Base-by-base conservation (phyloP, 2,888 invertebrate genomes). In the Brachyopa scutellaris region DNA sequence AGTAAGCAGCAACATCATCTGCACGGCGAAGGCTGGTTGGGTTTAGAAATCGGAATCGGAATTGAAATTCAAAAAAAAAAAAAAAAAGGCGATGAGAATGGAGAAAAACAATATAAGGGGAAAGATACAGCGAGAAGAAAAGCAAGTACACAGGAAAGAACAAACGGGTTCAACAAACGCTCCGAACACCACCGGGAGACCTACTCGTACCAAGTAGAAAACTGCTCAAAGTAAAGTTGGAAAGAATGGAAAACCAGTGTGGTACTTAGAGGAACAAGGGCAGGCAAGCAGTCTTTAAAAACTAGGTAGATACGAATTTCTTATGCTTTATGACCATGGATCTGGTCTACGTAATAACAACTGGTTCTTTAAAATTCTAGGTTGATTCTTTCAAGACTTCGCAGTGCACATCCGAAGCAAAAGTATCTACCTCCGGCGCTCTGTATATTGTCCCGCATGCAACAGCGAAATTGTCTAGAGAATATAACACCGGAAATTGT, bases 401-500 rank as follows among this genome's bases (percentile, higher is more conserved):
- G n/a, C n/a, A n/a, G n/a, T 74, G 74, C 67, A 67, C 67, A 74
- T 79, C 79, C 79, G 79, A 74, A 55, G 55, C 53, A 73, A 61
- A 66, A 59, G 57, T 51, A 40, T 6, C 4, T 26, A 74, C 57
- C 78, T 73, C 73, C 73, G 73, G n/a, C n/a, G 51, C 31, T 67
- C 21, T 42, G 47, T 47, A 17, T 64, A 23, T 31, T 23, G 23
- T 59, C 49, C 57, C 51, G 67, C 59, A 74, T 74, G 40, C 9
- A 19, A 11, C 26, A 26, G 9, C 38, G 15, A 61, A 61, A 61
- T 73, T 73, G 79, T 45, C 36, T 6, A 26, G 38, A 73, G 74
- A 74, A 79, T 61, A 79, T 62, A 62, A 74, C 67, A 79, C 79
- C 78, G 78, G 78, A 79, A 79, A 79, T 79, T 59, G 78, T 66